Evolutionary conservation across 2,888 invertebrate genomes (phyloP), one percentile per base, ranked within the genome.

Genomic region (Lacanobia oleracea): DNA sequence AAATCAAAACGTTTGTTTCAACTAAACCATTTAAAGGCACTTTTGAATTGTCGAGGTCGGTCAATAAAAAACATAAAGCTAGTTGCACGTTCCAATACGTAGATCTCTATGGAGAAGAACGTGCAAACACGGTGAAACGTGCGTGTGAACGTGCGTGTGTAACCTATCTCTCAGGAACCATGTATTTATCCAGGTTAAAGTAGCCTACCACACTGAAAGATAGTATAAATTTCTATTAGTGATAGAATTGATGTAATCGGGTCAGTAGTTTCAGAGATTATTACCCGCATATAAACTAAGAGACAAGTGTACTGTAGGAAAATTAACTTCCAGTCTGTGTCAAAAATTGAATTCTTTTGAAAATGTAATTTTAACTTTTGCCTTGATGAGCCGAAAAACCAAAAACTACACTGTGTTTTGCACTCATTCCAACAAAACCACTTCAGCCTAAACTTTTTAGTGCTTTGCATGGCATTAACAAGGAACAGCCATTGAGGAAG

Each of bases 401-500:
- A 0, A 2, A n/a, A 27, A 33, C 18, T 63, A n/a, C 18, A 21
- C 10, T 59, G 16, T 1, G 12, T 60, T 56, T 14, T 9, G 14
- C 18, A 27, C 43, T 3, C 4, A 18, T n/a, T 50, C 33, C 50
- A 61, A 57, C n/a, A 16, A 63, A 51, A 53, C n/a, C 33, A 64
- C 27, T 33, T 33, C 5, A 8, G n/a, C 9, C 33, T 37, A 60
- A 53, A 53, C 43, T 57, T 57, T n/a, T 57, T 33, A 43, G 14
- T 23, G 10, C n/a, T 51, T 72, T 18, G 21, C 43, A 56, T 16
- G 18, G 16, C 1, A 27, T n/a, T 57, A 33, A 57, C 23, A 57
- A 57, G 21, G 45, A 14, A 72, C 40, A 2, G 18, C 14, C 18
- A 71, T 71, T 62, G 53, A 33, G 43, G 9, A 21, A 59, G 23